Evolutionary conservation across 2,888 invertebrate species (phyloP).

Genomic region (Euclidia mi): DNA sequence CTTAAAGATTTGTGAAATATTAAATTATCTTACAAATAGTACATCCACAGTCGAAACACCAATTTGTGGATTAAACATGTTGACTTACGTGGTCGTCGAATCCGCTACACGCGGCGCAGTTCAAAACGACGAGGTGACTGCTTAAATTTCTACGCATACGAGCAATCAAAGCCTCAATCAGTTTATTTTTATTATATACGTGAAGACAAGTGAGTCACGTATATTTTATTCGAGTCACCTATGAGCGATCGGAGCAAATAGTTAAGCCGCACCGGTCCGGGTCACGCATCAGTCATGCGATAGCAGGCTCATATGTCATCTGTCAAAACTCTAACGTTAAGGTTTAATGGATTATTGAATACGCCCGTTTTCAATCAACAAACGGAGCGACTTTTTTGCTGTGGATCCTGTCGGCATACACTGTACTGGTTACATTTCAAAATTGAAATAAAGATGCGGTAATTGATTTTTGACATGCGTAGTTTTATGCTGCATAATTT

Average conservation of each 20-base stretch:
- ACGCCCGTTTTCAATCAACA: constrained; percentile 77
- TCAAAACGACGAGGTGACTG: no score
- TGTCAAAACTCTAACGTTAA: constrained; percentile 77
- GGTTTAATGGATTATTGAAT: constrained; percentile 82
- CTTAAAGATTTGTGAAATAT: no score
- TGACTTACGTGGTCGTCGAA: no score
- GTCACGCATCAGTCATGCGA: constrained; percentile 70
- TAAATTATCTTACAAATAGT: no score
- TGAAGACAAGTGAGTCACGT: no score
- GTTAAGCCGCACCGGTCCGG: constrained; percentile 40
- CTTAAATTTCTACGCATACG: no score
- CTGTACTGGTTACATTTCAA: constrained; percentile 28
- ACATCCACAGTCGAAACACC: no score
- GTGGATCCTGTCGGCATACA: constrained; percentile 60
- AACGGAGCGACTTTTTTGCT: constrained; percentile 67
- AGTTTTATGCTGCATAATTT: no score
- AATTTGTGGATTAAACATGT: no score
- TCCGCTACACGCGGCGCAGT: no score
- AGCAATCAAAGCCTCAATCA: no score
- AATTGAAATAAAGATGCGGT: neutral
- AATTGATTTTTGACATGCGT: neutral
- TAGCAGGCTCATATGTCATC: constrained; percentile 69
- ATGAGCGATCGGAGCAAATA: constrained; percentile 33
- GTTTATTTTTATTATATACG: no score
- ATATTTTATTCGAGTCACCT: constrained; percentile 20